Percentiles rank a stretch among this genome's conserved stretches.
phyloP scores from a whole-genome alignment of 2,888 invertebrate species.

The Clostera curtula region DNA sequence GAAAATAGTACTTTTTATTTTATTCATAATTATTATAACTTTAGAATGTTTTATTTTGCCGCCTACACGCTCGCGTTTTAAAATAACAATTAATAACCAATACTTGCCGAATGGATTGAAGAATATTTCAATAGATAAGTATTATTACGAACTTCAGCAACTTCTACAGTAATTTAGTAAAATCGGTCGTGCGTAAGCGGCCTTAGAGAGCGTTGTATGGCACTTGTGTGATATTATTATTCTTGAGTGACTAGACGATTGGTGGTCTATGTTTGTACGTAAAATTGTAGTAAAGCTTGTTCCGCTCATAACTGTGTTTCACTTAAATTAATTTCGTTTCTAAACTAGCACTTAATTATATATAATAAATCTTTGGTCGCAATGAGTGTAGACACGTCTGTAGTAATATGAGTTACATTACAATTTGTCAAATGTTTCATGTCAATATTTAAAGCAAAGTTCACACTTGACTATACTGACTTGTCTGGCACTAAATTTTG shows the following conservation, averaged over 20 bases:
- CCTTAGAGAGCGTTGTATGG: conserved; percentile 51
- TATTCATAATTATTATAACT: conserved; percentile 26
- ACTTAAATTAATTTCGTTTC: conserved; percentile 26
- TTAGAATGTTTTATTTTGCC: conserved; percentile 29
- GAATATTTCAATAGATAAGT: too few relatives aligned
- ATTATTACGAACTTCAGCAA: conserved; percentile 3
- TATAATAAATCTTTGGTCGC: conserved; percentile 68
- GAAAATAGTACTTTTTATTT: conserved; percentile 42
- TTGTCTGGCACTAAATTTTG: too few relatives aligned
- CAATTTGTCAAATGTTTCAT: background rate
- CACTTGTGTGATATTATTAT: conserved; percentile 43
- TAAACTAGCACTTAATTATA: conserved; percentile 43
- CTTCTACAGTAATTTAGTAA: conserved; percentile 1
- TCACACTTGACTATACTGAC: too few relatives aligned
- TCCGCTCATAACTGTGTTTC: conserved; percentile 21
- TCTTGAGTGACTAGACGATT: conserved; percentile 51
- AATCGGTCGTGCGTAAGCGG: conserved; percentile 10
- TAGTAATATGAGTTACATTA: background rate
- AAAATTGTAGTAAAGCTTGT: conserved; percentile 26
- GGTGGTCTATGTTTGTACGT: conserved; percentile 35
- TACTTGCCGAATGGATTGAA: too few relatives aligned
- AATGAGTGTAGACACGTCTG: conserved; percentile 50
- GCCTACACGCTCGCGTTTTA: conserved; percentile 10
- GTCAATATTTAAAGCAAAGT: too few relatives aligned
- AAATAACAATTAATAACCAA: conserved; percentile 2